These are phyloP conservation scores for Corythaeola cristata DNA, from an alignment of 2,113 vertebrate genomes.

Conservation along the genomic window DNA sequence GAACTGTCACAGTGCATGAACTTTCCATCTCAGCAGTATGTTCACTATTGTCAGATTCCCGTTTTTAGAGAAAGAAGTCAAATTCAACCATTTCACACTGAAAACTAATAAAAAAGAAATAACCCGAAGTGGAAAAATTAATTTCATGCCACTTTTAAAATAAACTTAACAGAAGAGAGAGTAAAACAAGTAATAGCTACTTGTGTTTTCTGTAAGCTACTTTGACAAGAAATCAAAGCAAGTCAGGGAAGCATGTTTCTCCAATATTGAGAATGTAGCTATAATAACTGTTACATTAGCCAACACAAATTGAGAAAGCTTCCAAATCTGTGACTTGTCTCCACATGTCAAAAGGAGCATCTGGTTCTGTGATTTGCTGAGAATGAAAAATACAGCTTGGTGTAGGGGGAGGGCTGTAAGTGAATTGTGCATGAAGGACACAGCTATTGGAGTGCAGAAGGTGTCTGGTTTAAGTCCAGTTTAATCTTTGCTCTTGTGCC, in stretches of 20 bases:
- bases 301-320: slow-evolving; percentile 60
- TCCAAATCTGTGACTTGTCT: slow-evolving; percentile 57
- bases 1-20: not conserved
- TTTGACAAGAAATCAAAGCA: slow-evolving; percentile 56
- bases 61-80: not conserved
- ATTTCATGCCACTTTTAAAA: slow-evolving; percentile 27
- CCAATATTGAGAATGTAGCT: slow-evolving; percentile 42
- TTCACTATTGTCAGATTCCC: not conserved
- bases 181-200: slow-evolving; percentile 16
- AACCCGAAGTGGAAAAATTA: slow-evolving; percentile 27
- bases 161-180: slow-evolving; percentile 18
- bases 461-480: slow-evolving; percentile 22
- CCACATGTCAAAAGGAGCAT: slow-evolving; percentile 53
- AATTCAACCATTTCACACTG: not conserved
- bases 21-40: not conserved
- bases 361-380: slow-evolving; percentile 37
- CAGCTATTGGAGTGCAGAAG: not conserved
- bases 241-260: slow-evolving; percentile 52
- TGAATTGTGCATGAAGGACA: slow-evolving; percentile 17
- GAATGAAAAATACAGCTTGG: slow-evolving; percentile 40
- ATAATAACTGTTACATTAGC: slow-evolving; percentile 63
- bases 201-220: slow-evolving; percentile 31
- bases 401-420: not conserved
- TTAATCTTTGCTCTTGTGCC: slow-evolving; percentile 15
- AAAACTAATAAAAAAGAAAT: slow-evolving; percentile 30